A percentile compares a stretch with the other conserved stretches of the same genome.
Conservation (phyloP, 2,888 invertebrate species). For the Suillia variegata region DNA sequence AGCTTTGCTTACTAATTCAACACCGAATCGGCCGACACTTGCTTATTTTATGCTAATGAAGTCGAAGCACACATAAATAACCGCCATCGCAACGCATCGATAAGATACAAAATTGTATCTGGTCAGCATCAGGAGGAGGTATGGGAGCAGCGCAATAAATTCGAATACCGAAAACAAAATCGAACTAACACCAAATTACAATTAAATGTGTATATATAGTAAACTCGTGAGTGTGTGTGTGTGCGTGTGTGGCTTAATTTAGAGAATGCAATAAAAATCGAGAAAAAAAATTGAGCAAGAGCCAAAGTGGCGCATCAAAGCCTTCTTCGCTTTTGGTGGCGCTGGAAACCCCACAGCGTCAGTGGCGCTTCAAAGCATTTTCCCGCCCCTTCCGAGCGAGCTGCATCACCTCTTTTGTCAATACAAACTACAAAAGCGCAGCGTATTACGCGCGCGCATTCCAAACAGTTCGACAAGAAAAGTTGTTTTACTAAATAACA, state of each 20-base stretch:
- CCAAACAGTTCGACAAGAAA: too few relatives aligned
- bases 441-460: too few relatives aligned
- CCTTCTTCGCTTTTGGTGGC: neutral
- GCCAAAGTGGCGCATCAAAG: neutral
- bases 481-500: too few relatives aligned
- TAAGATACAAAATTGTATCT: slow-evolving; percentile 25
- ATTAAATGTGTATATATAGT: too few relatives aligned
- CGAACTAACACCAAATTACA: slow-evolving; percentile 34
- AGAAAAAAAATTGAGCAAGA: slow-evolving; percentile 47
- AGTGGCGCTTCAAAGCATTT: slow-evolving; percentile 49
- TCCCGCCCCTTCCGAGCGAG: too few relatives aligned
- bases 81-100: neutral
- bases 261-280: slow-evolving; percentile 49
- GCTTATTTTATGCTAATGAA: neutral
- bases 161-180: slow-evolving; percentile 7
- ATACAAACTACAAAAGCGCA: too few relatives aligned
- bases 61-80: neutral
- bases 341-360: slow-evolving; percentile 44
- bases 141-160: slow-evolving; percentile 1
- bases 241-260: too few relatives aligned
- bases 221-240: too few relatives aligned
- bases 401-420: too few relatives aligned
- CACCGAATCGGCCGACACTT: neutral
- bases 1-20: neutral
- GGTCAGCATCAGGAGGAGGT: slow-evolving; percentile 48